Evolutionary conservation across 2,113 vertebrate species (phyloP).

Genomic region (Nothoprocta pentlandii): DNA sequence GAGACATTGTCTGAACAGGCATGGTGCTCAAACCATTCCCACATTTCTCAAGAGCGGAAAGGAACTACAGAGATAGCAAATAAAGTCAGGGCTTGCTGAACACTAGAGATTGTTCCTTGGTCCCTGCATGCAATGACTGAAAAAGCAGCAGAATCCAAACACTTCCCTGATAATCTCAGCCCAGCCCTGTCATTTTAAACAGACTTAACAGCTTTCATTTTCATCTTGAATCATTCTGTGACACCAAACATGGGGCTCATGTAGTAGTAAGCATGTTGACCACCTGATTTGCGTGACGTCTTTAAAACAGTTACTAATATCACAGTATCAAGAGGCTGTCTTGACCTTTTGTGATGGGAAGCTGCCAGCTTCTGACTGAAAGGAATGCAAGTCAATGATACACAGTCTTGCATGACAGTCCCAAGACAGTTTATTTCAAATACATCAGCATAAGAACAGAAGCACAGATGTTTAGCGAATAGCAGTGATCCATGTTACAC

Average conservation of each 20-base stretch:
- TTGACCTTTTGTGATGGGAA: not conserved
- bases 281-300: not conserved
- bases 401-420: not conserved
- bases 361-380: not conserved
- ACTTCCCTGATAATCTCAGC: not conserved
- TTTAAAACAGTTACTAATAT: not conserved
- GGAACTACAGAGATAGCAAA: not conserved
- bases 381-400: not conserved
- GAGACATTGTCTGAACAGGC: no score
- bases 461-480: not conserved
- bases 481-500: not conserved
- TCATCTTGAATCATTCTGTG: not conserved
- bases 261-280: not conserved
- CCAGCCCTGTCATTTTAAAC: not conserved
- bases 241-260: not conserved
- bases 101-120: not conserved
- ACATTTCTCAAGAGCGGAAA: not conserved
- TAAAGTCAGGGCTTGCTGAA: not conserved
- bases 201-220: not conserved
- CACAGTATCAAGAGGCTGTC: not conserved
- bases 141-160: accelerated
- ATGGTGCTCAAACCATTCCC: not conserved
- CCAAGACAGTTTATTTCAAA: not conserved
- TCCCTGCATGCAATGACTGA: accelerated
- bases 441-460: not conserved